A percentile compares a stretch with the other conserved stretches of the same genome.
phyloP scores from a whole-genome alignment of 2,888 invertebrate genomes.

The Scaptomyza polygonia region DNA sequence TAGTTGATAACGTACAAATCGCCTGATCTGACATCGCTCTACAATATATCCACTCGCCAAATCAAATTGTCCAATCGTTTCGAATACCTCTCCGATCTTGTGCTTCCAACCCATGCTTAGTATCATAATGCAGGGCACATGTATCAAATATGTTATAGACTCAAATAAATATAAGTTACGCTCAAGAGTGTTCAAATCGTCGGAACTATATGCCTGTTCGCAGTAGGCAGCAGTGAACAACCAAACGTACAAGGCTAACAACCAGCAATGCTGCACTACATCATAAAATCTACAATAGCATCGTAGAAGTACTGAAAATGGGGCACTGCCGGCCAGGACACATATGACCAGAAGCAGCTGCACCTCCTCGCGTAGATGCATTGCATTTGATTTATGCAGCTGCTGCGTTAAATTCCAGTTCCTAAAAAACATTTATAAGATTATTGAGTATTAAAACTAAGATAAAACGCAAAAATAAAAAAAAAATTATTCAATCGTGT shows the following conservation, averaged over 20 bases:
- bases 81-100: constrained; percentile 20
- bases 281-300: constrained; percentile 1
- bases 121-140: constrained; percentile 42
- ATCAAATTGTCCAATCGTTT: constrained; percentile 42
- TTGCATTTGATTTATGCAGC: constrained; percentile 17
- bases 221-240: constrained; percentile 34
- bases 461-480: too few species aligned
- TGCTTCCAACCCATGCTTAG: constrained; percentile 39
- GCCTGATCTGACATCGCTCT: constrained; percentile 7
- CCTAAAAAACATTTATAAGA: constrained; percentile 1
- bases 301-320: constrained; percentile 41
- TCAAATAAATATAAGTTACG: constrained; percentile 51
- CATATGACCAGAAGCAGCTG: constrained; percentile 43
- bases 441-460: too few species aligned
- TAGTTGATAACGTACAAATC: constrained; percentile 38
- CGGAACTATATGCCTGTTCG: constrained; percentile 25
- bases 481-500: too few species aligned
- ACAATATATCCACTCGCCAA: constrained; percentile 36
- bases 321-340: constrained; percentile 46
- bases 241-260: constrained; percentile 34
- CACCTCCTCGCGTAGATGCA: constrained; percentile 33
- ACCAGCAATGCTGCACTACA: constrained; percentile 51
- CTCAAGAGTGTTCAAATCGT: constrained; percentile 32
- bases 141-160: constrained; percentile 48
- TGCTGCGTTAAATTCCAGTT: constrained; percentile 42